These are phyloP conservation scores for Brachyalestes nurse DNA, from an alignment of 2,797 vertebrate species.

Conservation along the genomic window DNA sequence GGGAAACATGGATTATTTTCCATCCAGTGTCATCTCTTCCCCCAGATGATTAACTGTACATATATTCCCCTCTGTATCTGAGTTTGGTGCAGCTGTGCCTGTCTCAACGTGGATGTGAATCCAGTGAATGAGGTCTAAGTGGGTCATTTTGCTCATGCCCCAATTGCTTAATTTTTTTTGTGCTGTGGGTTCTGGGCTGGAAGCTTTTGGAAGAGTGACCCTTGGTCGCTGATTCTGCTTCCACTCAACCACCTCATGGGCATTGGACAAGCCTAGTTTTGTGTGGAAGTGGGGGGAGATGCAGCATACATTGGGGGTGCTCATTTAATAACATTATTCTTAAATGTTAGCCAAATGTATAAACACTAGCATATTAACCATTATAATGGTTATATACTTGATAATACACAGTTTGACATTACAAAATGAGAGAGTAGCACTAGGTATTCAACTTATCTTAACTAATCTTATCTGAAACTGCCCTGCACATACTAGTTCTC, in stretches of 20 bases:
- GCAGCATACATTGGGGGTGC: not conserved
- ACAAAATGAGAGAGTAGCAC: too few relatives aligned
- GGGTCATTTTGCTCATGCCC: constrained; percentile 36
- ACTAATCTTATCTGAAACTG: too few relatives aligned
- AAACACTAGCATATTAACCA: too few relatives aligned
- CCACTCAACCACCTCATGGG: constrained; percentile 4
- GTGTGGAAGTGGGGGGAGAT: not conserved
- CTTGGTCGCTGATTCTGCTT: not conserved
- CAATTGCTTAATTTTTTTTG: constrained; percentile 31
- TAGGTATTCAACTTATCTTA: too few relatives aligned
- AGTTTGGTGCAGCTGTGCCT: not conserved
- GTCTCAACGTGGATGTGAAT: not conserved
- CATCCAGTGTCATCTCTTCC: not conserved
- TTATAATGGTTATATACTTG: too few relatives aligned
- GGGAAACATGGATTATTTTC: too few relatives aligned
- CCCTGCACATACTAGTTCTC: too few relatives aligned
- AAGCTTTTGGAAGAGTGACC: not conserved
- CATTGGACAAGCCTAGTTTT: not conserved
- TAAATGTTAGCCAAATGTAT: not conserved
- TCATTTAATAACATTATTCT: not conserved
- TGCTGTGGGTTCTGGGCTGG: not conserved
- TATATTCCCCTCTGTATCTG: not conserved
- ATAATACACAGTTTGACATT: too few relatives aligned
- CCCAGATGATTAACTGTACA: not conserved
- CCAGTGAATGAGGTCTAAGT: constrained; percentile 23